Evolutionary conservation across 2,888 invertebrate genomes (phyloP).

Genomic region (Macrophya annulata): DNA sequence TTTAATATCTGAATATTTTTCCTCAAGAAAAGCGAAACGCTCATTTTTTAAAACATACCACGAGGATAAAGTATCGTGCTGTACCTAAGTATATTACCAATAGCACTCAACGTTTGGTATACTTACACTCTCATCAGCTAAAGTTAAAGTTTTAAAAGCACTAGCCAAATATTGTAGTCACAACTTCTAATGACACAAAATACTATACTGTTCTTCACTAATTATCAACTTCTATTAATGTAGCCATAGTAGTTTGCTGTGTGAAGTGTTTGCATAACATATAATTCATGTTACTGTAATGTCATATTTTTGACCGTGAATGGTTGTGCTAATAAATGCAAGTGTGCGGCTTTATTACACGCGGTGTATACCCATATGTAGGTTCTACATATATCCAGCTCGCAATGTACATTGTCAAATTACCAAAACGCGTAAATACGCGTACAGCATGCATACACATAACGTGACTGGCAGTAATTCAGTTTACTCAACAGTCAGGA

Average conservation of each 20-base stretch:
- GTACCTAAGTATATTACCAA: neutral
- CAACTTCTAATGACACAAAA: neutral
- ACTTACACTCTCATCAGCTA: neutral
- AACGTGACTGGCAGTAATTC: conserved; percentile 13
- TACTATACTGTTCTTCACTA: neutral
- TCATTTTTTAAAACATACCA: neutral
- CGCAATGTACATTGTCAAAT: neutral
- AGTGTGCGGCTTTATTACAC: neutral
- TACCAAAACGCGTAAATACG: neutral
- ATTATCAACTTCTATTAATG: neutral
- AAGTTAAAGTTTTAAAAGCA: neutral
- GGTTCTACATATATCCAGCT: neutral
- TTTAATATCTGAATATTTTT: neutral
- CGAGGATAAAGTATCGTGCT: neutral
- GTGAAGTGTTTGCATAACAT: neutral
- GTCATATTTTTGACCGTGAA: neutral
- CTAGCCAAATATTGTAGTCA: neutral
- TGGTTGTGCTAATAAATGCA: neutral
- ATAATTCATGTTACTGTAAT: neutral
- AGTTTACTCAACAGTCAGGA: neutral
- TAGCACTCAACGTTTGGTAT: neutral
- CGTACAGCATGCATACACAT: neutral
- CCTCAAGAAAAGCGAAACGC: neutral
- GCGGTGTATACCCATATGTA: neutral
- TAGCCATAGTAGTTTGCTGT: neutral